Evolutionary conservation across 2,888 invertebrate species (phyloP).

Genomic region (Agriotes lineatus): DNA sequence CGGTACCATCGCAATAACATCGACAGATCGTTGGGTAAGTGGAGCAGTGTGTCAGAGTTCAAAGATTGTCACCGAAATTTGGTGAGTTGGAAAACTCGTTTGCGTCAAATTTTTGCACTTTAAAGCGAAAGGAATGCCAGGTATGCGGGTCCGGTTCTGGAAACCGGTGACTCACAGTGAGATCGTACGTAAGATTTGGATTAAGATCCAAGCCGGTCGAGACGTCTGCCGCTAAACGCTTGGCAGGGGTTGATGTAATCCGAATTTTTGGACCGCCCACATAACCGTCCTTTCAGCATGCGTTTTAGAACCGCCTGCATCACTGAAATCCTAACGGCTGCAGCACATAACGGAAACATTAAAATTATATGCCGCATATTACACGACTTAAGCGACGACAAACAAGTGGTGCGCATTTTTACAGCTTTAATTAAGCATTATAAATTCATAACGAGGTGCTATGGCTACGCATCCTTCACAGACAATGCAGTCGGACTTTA

Average conservation of each 20-base stretch:
- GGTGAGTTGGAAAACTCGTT: not conserved
- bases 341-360: slow-evolving; percentile 14
- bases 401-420: slow-evolving; percentile 6
- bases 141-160: slow-evolving; percentile 30
- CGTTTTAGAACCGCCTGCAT: not conserved
- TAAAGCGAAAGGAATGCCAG: slow-evolving; percentile 16
- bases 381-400: slow-evolving; percentile 1
- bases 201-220: slow-evolving; percentile 28
- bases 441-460: slow-evolving; percentile 20
- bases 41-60: slow-evolving; percentile 31
- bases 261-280: not conserved
- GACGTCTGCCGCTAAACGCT: slow-evolving; percentile 21
- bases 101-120: not conserved
- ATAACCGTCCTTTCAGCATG: not conserved
- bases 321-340: not conserved
- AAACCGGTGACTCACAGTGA: slow-evolving; percentile 34
- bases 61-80: not conserved
- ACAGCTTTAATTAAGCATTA: slow-evolving; percentile 10
- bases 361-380: slow-evolving; percentile 1
- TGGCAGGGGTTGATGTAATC: slow-evolving; percentile 28
- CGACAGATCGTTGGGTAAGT: slow-evolving; percentile 3
- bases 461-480: slow-evolving; percentile 19
- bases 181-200: slow-evolving; percentile 27
- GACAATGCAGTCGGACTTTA: slow-evolving; percentile 17
- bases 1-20: slow-evolving; percentile 5